Conservation (phyloP, 2,888 invertebrate genomes). For the Seira musarum region DNA sequence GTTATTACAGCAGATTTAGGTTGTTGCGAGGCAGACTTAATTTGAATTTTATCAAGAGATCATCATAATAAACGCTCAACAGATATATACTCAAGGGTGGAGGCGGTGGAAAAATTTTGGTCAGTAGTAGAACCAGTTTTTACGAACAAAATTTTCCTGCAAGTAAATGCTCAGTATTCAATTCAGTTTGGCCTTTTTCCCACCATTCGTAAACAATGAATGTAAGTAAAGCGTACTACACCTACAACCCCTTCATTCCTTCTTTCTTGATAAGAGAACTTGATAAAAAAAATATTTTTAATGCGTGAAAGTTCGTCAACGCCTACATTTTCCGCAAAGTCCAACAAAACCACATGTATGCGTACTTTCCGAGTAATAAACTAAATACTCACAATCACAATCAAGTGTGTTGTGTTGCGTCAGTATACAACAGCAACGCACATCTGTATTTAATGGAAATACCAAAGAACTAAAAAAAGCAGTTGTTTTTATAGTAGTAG, state of each 20-base stretch:
- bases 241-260: conserved; percentile 1
- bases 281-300: neutral
- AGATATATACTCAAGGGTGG: conserved; percentile 26
- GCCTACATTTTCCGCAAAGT: conserved; percentile 13
- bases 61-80: conserved; percentile 19
- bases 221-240: neutral
- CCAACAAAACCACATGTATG: too few species aligned
- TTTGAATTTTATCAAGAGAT: conserved; percentile 18
- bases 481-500: too few species aligned
- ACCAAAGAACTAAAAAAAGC: too few species aligned
- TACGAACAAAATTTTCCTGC: neutral
- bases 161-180: neutral
- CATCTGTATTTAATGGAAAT: too few species aligned
- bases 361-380: too few species aligned
- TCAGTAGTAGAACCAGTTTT: neutral
- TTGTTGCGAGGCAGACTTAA: neutral
- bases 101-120: conserved; percentile 19
- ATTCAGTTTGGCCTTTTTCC: neutral
- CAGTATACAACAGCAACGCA: too few species aligned
- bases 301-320: conserved; percentile 18
- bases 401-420: too few species aligned
- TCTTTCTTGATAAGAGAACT: conserved; percentile 1
- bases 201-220: neutral
- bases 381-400: too few species aligned
- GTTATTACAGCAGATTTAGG: neutral